Evolutionary conservation across 2,888 invertebrate genomes (phyloP).

Genomic region (Branchipolynoe longqiensis): DNA sequence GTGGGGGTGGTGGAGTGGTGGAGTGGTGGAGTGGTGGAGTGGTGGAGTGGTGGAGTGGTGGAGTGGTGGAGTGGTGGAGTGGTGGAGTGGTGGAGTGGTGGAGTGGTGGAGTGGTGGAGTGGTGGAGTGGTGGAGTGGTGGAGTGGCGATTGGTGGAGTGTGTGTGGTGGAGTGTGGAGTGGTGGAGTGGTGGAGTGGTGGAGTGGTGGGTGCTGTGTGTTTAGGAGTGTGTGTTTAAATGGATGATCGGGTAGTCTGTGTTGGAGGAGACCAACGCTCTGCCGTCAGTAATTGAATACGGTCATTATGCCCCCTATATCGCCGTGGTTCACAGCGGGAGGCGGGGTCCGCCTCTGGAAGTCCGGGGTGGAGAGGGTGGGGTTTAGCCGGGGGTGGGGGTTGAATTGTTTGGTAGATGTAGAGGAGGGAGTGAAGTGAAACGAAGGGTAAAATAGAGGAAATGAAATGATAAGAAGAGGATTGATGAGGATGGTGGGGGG

Average conservation of each 20-base stretch:
- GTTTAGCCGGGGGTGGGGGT: too few species aligned
- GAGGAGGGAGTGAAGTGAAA: background rate
- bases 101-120: background rate
- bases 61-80: too few species aligned
- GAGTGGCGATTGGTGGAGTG: background rate
- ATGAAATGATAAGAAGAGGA: background rate
- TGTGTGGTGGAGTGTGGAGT: background rate
- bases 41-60: background rate
- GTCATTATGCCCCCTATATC: slow-evolving; percentile 16
- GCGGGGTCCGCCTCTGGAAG: background rate
- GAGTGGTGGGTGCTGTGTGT: too few species aligned
- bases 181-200: background rate
- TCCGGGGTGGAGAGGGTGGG: background rate
- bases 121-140: background rate
- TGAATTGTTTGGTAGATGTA: background rate
- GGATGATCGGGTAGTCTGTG: too few species aligned
- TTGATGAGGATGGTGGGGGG: slow-evolving; percentile 4
- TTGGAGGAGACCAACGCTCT: too few species aligned
- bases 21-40: background rate
- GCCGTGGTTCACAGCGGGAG: background rate
- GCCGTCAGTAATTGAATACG: slow-evolving; percentile 18
- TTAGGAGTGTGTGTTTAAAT: too few species aligned
- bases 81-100: background rate
- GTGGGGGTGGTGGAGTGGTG: background rate
- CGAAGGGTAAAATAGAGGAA: background rate